Evolutionary conservation across 2,888 invertebrate genomes (phyloP).

Genomic region (Leuctra nigra): DNA sequence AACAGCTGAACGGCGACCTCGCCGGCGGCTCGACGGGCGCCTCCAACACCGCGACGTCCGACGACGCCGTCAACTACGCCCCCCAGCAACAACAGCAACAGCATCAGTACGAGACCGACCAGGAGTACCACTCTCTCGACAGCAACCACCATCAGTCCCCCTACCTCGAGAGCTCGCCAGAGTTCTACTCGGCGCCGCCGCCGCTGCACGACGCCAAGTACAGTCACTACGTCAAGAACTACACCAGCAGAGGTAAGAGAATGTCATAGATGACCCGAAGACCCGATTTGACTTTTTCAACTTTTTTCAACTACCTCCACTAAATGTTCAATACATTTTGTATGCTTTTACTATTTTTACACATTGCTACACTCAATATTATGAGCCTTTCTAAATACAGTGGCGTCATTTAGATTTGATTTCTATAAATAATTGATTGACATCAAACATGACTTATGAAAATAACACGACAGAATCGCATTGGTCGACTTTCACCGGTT

Average conservation of each 20-base stretch:
- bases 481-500: too few species aligned
- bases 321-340: too few species aligned
- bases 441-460: too few species aligned
- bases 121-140: constrained; percentile 50
- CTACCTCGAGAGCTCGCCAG: constrained; percentile 60
- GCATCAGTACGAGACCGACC: constrained; percentile 46
- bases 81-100: constrained; percentile 35
- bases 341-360: too few species aligned
- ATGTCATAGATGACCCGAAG: too few species aligned
- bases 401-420: too few species aligned
- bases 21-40: constrained; percentile 32
- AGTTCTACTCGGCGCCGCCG: constrained; percentile 64
- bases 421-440: too few species aligned
- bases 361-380: too few species aligned
- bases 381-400: too few species aligned
- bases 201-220: constrained; percentile 59
- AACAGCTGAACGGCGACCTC: constrained; percentile 24
- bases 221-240: constrained; percentile 63
- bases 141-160: constrained; percentile 46
- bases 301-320: too few species aligned
- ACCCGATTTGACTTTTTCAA: too few species aligned
- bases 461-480: too few species aligned
- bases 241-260: constrained; percentile 40
- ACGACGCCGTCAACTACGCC: constrained; percentile 35
- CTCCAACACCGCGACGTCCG: constrained; percentile 29